A percentile compares a stretch with the other conserved stretches of the same genome.
Conservation (phyloP, 2,797 vertebrate genomes). For the Lacerta viridis region DNA sequence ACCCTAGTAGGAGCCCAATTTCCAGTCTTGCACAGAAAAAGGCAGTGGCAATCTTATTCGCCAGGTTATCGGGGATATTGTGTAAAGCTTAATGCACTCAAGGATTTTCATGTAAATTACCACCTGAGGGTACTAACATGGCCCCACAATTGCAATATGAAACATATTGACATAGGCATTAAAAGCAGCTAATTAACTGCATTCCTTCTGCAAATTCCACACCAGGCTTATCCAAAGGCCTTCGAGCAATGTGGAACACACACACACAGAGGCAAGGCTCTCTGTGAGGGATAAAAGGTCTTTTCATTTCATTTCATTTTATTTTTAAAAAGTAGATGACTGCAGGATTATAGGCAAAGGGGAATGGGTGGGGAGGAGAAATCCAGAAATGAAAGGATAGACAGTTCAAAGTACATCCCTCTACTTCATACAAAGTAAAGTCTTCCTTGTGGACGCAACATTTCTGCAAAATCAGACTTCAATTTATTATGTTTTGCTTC, state of each 20-base stretch:
- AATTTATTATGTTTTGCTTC: slow-evolving; percentile 71
- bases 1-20: slow-evolving; percentile 57
- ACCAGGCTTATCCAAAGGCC: slow-evolving; percentile 21
- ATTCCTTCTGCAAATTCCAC: slow-evolving; percentile 62
- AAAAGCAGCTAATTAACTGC: slow-evolving; percentile 72
- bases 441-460: slow-evolving; percentile 52
- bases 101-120: slow-evolving; percentile 73
- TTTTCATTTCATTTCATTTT: slow-evolving; percentile 35
- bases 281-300: not conserved
- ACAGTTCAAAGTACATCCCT: slow-evolving; percentile 42
- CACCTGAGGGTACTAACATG: slow-evolving; percentile 69
- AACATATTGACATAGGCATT: slow-evolving; percentile 69
- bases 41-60: slow-evolving; percentile 53
- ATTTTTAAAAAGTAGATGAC: slow-evolving; percentile 8
- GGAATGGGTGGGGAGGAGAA: not conserved
- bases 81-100: slow-evolving; percentile 69
- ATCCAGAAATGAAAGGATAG: slow-evolving; percentile 34
- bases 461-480: slow-evolving; percentile 70
- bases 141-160: slow-evolving; percentile 54
- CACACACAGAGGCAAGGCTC: not conserved
- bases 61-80: slow-evolving; percentile 53
- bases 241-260: fast-evolving
- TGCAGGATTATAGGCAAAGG: slow-evolving; percentile 25
- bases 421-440: slow-evolving; percentile 58
- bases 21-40: slow-evolving; percentile 62